A percentile compares a stretch with the other conserved stretches of the same genome.
Evolutionary conservation across 2,888 invertebrate genomes (phyloP).

Genomic region (Neoascia interrupta): DNA sequence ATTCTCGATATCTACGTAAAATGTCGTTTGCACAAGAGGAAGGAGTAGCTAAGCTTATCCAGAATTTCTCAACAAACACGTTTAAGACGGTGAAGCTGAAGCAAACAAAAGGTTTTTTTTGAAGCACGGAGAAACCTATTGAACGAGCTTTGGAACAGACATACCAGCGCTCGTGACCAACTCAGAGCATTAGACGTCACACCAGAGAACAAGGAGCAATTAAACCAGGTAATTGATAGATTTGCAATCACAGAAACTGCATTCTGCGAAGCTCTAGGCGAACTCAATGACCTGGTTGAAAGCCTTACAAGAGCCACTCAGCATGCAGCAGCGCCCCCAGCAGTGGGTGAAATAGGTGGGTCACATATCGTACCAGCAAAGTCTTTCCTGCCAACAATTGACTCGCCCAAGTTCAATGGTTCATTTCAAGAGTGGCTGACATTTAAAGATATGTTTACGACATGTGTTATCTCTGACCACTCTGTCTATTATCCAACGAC

Average conservation of each 20-base stretch:
- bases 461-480: neutral
- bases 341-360: no score
- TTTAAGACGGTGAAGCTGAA: neutral
- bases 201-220: no score
- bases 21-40: neutral
- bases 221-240: no score
- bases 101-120: conserved; percentile 7
- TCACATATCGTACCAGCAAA: no score
- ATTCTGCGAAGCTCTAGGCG: neutral
- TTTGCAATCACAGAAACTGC: neutral
- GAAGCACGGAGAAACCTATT: neutral
- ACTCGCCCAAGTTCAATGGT: neutral
- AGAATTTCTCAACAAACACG: neutral
- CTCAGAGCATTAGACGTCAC: neutral
- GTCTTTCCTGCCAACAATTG: neutral
- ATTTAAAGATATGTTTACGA: no score
- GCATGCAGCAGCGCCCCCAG: neutral
- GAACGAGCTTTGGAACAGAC: neutral
- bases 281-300: neutral
- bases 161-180: neutral
- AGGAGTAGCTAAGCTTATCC: neutral
- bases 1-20: neutral
- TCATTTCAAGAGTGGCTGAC: no score
- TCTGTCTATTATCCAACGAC: neutral
- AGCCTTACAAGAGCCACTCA: no score